Evolutionary conservation across 2,797 vertebrate genomes (phyloP), one percentile per base, ranked within the genome.

Genomic region (Ctenochaetus hawaiiensis): DNA sequence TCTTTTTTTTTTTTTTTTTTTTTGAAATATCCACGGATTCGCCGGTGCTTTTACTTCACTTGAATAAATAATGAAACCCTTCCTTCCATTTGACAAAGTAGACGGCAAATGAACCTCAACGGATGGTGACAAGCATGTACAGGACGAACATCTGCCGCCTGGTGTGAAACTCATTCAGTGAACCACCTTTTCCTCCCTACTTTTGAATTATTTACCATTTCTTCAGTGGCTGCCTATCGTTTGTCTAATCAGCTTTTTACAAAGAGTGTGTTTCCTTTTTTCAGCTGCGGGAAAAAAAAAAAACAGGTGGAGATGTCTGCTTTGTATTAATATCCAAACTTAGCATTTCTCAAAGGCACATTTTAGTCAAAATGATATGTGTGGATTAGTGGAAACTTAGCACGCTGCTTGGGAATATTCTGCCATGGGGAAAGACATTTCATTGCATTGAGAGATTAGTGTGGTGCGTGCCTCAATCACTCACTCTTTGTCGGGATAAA

Each of bases 401-500:
- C 78, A 81, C 86, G 72, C 78, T 58, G 83, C 61, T 41, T 41
- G 80, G 73, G 62, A 82, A 86, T 86, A 87, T 86, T 83, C 82
- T 53, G 83, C 83, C 80, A 72, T 0, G 59, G 78, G 83, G 78
- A 90, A 87, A 89, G 82, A 91, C 86, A 82, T 90, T 85, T 89
- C 82, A 82, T 86, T 87, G 84, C 87, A 79, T 77, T 81, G 88
- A 83, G 81, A 89, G 90, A 91, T 92, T 91, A 88, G 84, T 69
- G 70, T 23, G 59, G 47, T 48, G 80, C 67, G 59, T 79, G 89
- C 81, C 66, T 87, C 88, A 78, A 77, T 92, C 86, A 83, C 84
- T 89, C 78, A 72, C 79, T 82, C 84, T 87, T 91, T 91, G 86
- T 89, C 80, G 48, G 83, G 65, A 87, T 90, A 90, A 90, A 92